phyloP scores from a whole-genome alignment of 2,113 vertebrate species.

The Oxyruncus cristatus region DNA sequence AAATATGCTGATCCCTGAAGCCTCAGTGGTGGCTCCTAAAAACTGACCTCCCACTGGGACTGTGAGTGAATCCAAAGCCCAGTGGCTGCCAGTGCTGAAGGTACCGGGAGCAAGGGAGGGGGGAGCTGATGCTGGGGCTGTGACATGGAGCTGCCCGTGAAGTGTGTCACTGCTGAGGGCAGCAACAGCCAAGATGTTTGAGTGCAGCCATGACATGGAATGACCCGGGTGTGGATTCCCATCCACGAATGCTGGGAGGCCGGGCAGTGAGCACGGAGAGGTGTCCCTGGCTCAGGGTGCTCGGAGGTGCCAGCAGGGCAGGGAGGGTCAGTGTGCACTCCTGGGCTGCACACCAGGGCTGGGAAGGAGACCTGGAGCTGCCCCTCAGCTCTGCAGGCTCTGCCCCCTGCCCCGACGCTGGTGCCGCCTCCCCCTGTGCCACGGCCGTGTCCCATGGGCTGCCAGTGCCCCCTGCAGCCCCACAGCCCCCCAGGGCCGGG shows the following conservation, averaged over 20 bases:
- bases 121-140: background rate
- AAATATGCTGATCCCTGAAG: background rate
- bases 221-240: background rate
- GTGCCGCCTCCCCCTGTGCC: background rate
- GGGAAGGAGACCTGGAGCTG: background rate
- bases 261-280: background rate
- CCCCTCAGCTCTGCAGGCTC: background rate
- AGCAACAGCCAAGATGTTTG: background rate
- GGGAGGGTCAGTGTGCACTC: background rate
- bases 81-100: background rate
- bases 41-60: background rate
- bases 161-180: background rate
- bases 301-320: rapidly evolving
- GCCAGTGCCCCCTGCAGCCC: background rate
- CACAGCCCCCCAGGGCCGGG: background rate
- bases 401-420: background rate
- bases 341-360: too few species aligned
- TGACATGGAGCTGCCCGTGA: background rate
- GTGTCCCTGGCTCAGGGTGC: background rate
- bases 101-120: background rate
- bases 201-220: background rate
- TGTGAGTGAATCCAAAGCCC: background rate
- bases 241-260: background rate
- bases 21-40: background rate
- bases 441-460: background rate